Conservation (phyloP, 2,113 vertebrate species). For the Channa maculata region DNA sequence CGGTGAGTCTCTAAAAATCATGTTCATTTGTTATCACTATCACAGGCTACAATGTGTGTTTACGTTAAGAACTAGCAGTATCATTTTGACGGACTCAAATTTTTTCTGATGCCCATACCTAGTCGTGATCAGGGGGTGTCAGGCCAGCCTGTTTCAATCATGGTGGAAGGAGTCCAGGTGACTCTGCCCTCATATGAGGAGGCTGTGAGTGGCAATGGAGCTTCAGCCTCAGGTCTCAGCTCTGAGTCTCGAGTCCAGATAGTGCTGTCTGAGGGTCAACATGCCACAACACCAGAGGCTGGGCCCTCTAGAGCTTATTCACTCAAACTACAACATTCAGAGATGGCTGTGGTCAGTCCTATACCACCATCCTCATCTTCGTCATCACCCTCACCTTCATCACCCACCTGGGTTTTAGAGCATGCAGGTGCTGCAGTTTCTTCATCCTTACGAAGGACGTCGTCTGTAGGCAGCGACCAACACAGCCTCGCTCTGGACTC, state of each 20-base stretch:
- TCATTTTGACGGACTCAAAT: not conserved
- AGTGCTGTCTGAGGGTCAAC: slow-evolving; percentile 90
- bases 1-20: slow-evolving; percentile 82
- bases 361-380: slow-evolving; percentile 78
- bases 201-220: slow-evolving; percentile 89
- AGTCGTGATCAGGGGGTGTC: slow-evolving; percentile 93
- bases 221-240: slow-evolving; percentile 71
- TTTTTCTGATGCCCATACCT: not conserved
- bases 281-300: slow-evolving; percentile 80
- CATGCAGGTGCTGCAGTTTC: slow-evolving; percentile 75
- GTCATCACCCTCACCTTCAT: slow-evolving; percentile 73
- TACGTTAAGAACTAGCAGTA: not conserved
- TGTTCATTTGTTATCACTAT: not conserved
- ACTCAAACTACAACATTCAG: slow-evolving; percentile 86
- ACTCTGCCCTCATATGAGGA: slow-evolving; percentile 97
- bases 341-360: slow-evolving; percentile 93
- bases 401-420: slow-evolving; percentile 89
- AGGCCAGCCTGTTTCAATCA: slow-evolving; percentile 93
- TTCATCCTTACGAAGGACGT: slow-evolving; percentile 80
- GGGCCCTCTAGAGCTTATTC: slow-evolving; percentile 82
- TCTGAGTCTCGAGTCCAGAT: slow-evolving; percentile 94
- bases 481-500: slow-evolving; percentile 92
- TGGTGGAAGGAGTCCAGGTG: slow-evolving; percentile 97
- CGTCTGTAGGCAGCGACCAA: slow-evolving; percentile 90
- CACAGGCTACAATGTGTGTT: not conserved